Percentiles rank a stretch among this genome's conserved stretches.
These are phyloP conservation scores for Corapipo altera DNA, from an alignment of 2,113 vertebrate species.

Conservation along the genomic window DNA sequence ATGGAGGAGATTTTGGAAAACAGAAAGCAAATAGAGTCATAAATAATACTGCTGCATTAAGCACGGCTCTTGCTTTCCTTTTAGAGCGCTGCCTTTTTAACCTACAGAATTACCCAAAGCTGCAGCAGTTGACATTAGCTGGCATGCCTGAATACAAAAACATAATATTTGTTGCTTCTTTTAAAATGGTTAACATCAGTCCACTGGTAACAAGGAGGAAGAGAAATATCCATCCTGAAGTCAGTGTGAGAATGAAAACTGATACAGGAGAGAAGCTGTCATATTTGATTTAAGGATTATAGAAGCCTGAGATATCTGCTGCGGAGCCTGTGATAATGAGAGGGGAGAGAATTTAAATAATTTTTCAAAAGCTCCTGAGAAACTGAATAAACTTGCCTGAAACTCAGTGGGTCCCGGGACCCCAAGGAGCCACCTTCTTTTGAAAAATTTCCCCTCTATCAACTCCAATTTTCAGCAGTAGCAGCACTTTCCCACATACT, in stretches of 20 bases:
- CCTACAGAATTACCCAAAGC: neutral
- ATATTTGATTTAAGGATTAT: constrained; percentile 20
- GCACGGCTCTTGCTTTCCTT: neutral
- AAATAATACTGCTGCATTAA: constrained; percentile 14
- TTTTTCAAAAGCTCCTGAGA: neutral
- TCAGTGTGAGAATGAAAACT: neutral
- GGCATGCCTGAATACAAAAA: neutral
- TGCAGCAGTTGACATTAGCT: neutral
- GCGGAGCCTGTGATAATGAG: neutral
- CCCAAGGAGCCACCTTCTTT: neutral
- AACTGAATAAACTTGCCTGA: neutral
- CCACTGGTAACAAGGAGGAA: neutral
- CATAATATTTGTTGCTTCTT: neutral
- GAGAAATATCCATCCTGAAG: neutral
- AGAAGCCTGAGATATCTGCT: neutral
- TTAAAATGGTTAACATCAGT: neutral
- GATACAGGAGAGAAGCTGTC: neutral
- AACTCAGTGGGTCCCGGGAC: neutral
- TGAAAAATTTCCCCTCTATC: neutral
- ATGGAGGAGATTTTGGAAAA: constrained; percentile 8
- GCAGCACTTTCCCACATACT: neutral
- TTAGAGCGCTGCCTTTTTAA: neutral
- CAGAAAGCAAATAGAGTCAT: neutral
- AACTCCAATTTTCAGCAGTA: neutral
- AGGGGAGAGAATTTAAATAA: neutral